Conservation (phyloP, 1,140 invertebrate genomes). For the Choristoneura fumiferana region DNA sequence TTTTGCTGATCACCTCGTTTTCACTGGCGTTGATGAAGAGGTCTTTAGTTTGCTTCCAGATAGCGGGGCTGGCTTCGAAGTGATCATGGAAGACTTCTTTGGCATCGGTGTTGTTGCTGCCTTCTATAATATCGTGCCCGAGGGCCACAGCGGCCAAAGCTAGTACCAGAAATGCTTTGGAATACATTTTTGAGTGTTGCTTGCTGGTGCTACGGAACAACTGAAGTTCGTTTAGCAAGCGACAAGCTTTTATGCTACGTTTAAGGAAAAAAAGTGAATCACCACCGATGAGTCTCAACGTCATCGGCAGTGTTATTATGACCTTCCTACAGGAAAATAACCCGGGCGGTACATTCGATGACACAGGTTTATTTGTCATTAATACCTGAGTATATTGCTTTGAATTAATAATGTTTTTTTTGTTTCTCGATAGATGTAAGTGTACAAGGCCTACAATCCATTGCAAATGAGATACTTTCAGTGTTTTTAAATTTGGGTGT, state of each 20-base stretch:
- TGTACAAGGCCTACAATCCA: no score
- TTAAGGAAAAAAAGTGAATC: slow-evolving; percentile 49
- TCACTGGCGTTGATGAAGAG: slow-evolving; percentile 49
- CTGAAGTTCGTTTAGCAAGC: slow-evolving; percentile 20
- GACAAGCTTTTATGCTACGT: slow-evolving; percentile 33
- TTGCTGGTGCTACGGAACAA: neutral
- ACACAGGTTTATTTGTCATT: slow-evolving; percentile 31
- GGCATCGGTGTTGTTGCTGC: slow-evolving; percentile 36
- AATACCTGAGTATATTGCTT: no score
- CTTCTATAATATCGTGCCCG: slow-evolving; percentile 44
- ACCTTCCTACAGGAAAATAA: slow-evolving; percentile 67
- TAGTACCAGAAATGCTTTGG: slow-evolving; percentile 38
- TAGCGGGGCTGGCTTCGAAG: slow-evolving; percentile 50
- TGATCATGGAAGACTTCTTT: slow-evolving; percentile 51
- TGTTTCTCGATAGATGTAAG: no score
- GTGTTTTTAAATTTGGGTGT: no score
- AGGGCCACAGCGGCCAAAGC: slow-evolving; percentile 34
- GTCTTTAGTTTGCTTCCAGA: slow-evolving; percentile 57
- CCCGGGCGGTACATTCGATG: slow-evolving; percentile 49
- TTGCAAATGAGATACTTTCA: no score
- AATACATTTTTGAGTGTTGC: slow-evolving; percentile 43
- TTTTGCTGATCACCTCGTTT: slow-evolving; percentile 49
- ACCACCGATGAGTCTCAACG: neutral
- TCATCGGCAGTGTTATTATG: neutral
- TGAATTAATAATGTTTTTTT: no score